phyloP scores from a whole-genome alignment of 2,888 invertebrate species.

The Macrophya alboannulata region DNA sequence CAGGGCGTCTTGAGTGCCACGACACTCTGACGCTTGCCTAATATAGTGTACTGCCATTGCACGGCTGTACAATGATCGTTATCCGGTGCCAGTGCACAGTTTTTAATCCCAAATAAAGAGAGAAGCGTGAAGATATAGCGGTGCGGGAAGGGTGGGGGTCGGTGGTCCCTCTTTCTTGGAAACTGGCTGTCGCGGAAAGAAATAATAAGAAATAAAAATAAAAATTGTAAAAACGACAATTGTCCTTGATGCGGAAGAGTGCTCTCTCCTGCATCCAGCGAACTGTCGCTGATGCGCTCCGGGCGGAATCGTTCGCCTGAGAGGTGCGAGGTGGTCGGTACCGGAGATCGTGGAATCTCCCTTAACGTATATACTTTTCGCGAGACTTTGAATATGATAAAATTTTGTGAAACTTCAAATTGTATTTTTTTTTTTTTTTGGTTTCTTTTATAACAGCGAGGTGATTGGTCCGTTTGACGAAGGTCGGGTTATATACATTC shows the following conservation, averaged over 20 bases:
- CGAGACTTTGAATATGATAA: neutral
- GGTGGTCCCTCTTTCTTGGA: neutral
- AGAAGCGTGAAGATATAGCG: neutral
- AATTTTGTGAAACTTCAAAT: neutral
- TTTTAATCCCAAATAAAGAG: conserved; percentile 30
- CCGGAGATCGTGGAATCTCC: neutral
- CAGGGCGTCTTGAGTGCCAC: conserved; percentile 40
- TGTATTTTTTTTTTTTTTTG: neutral
- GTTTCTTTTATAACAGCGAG: neutral
- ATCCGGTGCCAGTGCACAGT: neutral
- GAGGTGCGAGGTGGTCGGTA: neutral
- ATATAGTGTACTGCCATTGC: neutral
- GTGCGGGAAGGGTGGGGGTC: neutral
- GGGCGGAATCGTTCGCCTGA: conserved; percentile 1
- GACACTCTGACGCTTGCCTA: conserved; percentile 19
- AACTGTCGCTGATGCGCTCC: conserved; percentile 14
- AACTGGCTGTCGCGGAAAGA: neutral
- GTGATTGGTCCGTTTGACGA: neutral
- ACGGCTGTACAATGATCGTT: conserved; percentile 14
- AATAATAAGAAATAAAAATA: conserved; percentile 33
- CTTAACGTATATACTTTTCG: neutral
- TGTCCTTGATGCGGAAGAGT: conserved; percentile 41
- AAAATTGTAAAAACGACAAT: conserved; percentile 11
- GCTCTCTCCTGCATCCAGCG: conserved; percentile 22
- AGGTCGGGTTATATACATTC: neutral